Base-by-base conservation (phyloP, 1,140 invertebrate species). In the Zaprionus capensis region DNA sequence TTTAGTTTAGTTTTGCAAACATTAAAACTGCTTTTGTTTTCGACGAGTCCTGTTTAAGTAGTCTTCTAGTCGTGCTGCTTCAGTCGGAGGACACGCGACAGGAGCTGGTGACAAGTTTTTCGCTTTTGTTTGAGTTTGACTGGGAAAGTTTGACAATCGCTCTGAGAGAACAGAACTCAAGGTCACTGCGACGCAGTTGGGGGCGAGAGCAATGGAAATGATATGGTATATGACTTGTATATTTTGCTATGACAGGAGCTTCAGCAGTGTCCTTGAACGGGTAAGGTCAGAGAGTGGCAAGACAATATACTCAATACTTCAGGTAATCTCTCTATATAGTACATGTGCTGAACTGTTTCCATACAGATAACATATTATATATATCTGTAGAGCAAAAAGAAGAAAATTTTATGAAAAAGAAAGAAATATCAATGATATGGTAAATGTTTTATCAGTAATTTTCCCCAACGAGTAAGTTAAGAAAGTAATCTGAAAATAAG, bases 81-180 rank as follows among this genome's bases (percentile, higher is more conserved):
- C 66, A 80, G 81, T 81, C 82, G 81, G 91, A 85, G 86, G 87
- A 91, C 88, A 91, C 87, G 88, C 87, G 88, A 91, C 87, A 91
- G 87, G 87, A 91, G 87, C 88, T 91, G 83, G 78, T 80, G 80
- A 83, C 88, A 88, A 91, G 83, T 87, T 83, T 61, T 66, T 67
- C 71, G 61, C 82, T 71, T 69, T 57, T 46, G 63, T 58, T 61
- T 31, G 15, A 15, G 12, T 24, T 11, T 56, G 44, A 71, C 31
- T 72, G 69, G 44, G 46, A 76, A 76, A 76, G 69, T 76, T 76
- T 34, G n/a, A 55, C 67, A 59, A 64, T 26, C 44, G 12, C 14
- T 34, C 26, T 20, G 11, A 24, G n/a, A 14, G 46, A 68, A 14
- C 24, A 17, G n/a, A 22, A 69, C 66, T 76, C 82, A 86, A 85